Percentiles rank a stretch among this genome's conserved stretches.
phyloP scores from a whole-genome alignment of 2,888 invertebrate genomes.

The Aricia artaxerxes region DNA sequence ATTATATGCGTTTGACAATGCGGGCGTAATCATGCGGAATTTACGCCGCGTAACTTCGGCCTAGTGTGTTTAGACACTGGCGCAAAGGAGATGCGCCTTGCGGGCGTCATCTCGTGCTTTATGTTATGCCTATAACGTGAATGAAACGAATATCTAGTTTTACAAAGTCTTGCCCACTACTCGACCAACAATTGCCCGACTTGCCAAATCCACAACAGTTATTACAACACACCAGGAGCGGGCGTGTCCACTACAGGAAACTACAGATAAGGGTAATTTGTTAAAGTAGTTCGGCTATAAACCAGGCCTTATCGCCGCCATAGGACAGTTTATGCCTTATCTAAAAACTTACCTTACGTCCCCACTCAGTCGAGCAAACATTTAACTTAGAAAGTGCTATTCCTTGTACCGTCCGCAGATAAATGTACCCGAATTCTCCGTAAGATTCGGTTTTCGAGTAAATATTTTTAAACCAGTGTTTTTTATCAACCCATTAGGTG shows the following conservation, averaged over 20 bases:
- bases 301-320: conserved; percentile 60
- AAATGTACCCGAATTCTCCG: conserved; percentile 66
- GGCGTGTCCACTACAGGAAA: conserved; percentile 60
- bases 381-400: conserved; percentile 79
- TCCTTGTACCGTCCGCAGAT: conserved; percentile 74
- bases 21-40: no score
- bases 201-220: background rate
- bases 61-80: no score
- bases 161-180: no score
- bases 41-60: no score
- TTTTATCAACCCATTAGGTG: background rate
- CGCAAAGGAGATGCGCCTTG: no score
- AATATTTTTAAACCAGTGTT: conserved; percentile 46
- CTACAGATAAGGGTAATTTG: conserved; percentile 63
- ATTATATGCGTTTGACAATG: no score
- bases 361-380: conserved; percentile 73
- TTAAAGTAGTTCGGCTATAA: conserved; percentile 59
- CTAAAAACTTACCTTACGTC: conserved; percentile 63
- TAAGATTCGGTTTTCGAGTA: conserved; percentile 55
- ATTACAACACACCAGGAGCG: conserved; percentile 28
- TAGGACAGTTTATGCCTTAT: conserved; percentile 71
- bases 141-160: no score
- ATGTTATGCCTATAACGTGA: no score
- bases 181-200: background rate
- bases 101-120: no score